phyloP scores from a whole-genome alignment of 1,140 invertebrate species.

The Carposina sasakii region DNA sequence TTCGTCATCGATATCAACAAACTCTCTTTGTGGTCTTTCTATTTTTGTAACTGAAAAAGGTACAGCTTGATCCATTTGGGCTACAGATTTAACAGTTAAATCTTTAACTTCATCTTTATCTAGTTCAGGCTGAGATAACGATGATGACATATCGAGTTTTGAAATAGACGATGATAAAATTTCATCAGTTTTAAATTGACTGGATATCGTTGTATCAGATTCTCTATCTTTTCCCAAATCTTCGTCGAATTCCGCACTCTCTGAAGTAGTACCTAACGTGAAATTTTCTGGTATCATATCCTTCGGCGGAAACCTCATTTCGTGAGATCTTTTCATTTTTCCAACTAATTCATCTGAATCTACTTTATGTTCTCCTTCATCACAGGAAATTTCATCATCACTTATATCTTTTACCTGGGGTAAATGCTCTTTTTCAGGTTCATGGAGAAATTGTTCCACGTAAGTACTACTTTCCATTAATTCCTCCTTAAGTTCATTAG shows the following conservation, averaged over 20 bases:
- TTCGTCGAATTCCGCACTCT: constrained; percentile 62
- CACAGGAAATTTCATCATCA: constrained; percentile 69
- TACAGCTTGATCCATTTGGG: constrained; percentile 36
- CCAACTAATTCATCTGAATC: constrained; percentile 68
- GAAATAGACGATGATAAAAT: constrained; percentile 61
- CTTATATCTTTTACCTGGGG: constrained; percentile 48
- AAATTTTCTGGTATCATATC: constrained; percentile 68
- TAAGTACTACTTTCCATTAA: constrained; percentile 70
- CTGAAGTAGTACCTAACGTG: constrained; percentile 48
- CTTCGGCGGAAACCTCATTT: constrained; percentile 91
- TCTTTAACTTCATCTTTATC: constrained; percentile 48
- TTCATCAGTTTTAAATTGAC: constrained; percentile 61
- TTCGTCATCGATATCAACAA: constrained; percentile 66
- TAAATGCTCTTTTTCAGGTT: constrained; percentile 47
- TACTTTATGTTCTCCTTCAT: constrained; percentile 64
- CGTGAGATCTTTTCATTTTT: constrained; percentile 89
- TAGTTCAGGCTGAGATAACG: constrained; percentile 44
- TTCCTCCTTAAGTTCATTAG: constrained; percentile 75
- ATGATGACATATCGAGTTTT: constrained; percentile 57
- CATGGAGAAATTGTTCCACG: constrained; percentile 64
- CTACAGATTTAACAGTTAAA: constrained; percentile 30
- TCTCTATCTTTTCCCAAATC: constrained; percentile 56
- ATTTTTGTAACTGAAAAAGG: constrained; percentile 59
- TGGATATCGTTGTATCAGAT: constrained; percentile 63
- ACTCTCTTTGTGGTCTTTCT: constrained; percentile 49